Base-by-base conservation (phyloP, 1,140 invertebrate species). In the Papilio helenus region DNA sequence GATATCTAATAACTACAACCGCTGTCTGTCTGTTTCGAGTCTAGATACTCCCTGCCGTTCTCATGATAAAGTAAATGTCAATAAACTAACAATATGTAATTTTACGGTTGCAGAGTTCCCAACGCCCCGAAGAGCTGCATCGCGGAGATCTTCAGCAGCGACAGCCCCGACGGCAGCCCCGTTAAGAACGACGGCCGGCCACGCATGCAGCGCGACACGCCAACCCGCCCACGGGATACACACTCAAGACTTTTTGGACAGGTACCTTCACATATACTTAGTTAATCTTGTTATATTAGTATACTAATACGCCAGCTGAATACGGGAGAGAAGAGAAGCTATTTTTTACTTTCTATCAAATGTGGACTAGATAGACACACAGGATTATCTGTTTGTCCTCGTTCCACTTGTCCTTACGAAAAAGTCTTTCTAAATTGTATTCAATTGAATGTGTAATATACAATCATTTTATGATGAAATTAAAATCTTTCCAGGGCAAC, bases 41-140 rank as follows among this genome's bases (percentile, higher is more conserved):
- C 51, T 8, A 55, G 51, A 8, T 1, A n/a, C 2, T 20, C 18
- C n/a, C 18, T 72, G 39, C 3, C 18, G 34, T 44, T 39, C 4
- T 34, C 12, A 7, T 2, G 18, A n/a, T 20, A 20, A 7, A 20
- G 9, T 20, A 1, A 20, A 55, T 18, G 18, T 20, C 8, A 9
- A n/a, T n/a, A n/a, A 55, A 18, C 5, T 39, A 51, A 51, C 44
- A 51, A 7, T 51, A 18, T 51, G 5, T 51, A 55, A 20, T 81
- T 80, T 79, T 34, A 82, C 78, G 18, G 78, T 89, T 90, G 23
- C 89, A 95, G 94, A 87, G 94, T 95, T 85, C 94, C 94, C 14
- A 95, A 95, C 82, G 94, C 94, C 46, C 94, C 94, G 12, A 94
- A 94, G 87, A 94, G 94, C 86, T 92, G 94, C 90, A 95, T 95